A percentile compares a stretch with the other conserved stretches of the same genome.
phyloP scores from a whole-genome alignment of 2,888 invertebrate genomes.

The Spatulosminthurus flaviceps region DNA sequence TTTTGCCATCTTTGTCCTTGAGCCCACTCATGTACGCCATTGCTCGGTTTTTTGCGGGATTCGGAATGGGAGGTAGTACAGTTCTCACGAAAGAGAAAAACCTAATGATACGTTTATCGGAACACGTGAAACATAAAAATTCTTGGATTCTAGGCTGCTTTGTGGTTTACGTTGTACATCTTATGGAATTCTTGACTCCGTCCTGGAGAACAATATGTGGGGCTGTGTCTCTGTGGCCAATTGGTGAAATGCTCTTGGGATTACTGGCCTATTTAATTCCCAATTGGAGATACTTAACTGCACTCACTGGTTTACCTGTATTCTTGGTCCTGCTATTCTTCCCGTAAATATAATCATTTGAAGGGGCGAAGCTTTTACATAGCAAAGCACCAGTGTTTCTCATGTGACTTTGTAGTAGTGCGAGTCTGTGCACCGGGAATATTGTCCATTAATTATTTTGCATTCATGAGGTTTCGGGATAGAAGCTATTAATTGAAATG shows the following conservation, averaged over 20 bases:
- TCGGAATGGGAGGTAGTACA: constrained; percentile 55
- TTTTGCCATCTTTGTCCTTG: constrained; percentile 51
- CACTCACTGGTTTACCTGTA: constrained; percentile 50
- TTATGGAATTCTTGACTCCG: constrained; percentile 62
- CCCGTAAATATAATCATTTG: no score
- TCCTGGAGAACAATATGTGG: constrained; percentile 61
- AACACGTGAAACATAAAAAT: neutral
- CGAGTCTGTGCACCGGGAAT: no score
- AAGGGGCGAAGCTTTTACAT: no score
- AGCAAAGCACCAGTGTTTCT: no score
- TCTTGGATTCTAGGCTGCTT: neutral
- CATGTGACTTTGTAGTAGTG: no score
- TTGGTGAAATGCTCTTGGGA: constrained; percentile 60
- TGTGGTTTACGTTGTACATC: constrained; percentile 58
- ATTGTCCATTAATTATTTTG: no score
- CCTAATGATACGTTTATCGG: no score
- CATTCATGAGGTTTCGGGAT: no score
- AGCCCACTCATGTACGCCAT: constrained; percentile 50
- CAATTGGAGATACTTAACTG: constrained; percentile 55
- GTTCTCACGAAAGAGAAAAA: no score
- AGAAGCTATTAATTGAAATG: no score
- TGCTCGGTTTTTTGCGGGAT: constrained; percentile 58
- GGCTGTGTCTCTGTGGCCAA: constrained; percentile 57
- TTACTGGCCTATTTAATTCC: constrained; percentile 52
- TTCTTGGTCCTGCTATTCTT: constrained; percentile 51